Base-by-base conservation (phyloP, 2,113 vertebrate genomes). In the Alouatta palliata region DNA sequence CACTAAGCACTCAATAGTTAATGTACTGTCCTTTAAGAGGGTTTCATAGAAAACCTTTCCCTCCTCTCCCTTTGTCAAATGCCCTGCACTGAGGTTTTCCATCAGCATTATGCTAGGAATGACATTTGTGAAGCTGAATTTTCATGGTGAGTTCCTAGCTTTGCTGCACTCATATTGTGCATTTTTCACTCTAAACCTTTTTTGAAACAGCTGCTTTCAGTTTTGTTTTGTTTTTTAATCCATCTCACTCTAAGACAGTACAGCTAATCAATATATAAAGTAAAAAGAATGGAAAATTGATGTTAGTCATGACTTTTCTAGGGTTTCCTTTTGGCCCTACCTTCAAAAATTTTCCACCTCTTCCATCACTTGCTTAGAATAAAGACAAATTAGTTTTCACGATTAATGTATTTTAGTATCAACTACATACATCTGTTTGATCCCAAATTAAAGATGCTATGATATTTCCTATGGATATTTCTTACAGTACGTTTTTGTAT, bases 151-250 rank as follows among this genome's bases (percentile, higher is more conserved):
- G 6, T 79, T 87, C 80, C 49, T 73, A 90, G 56, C 73, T 88
- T 86, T 75, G 40, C 37, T 91, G 49, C 9, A 86, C 5, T 37
- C 30, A 79, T 64, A n/a, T 83, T 88, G 23, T 93, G 47, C 16
- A 13, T 52, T 80, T 43, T 80, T 43, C 23, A 89, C 43, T 2
- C 0, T 54, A 84, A 83, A 21, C 45, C n/a, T 95, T 66, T 52
- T 89, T 76, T 5, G 7, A 83, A 94, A 94, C 27, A 92, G 27
- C 52, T 79, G 35, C 85, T 97, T 79, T 92, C 58, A 30, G 66
- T 95, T 97, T 94, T 92, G 25, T 83, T 82, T 87, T 90, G 8
- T 43, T 92, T 95, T 96, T 94, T 90, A 90, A 71, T 95, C 81
- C 32, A 27, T 92, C 85, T 89, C 47, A 49, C 40, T 77, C 85